phyloP scores from a whole-genome alignment of 1,140 invertebrate genomes.

The Plutomurus gul region DNA sequence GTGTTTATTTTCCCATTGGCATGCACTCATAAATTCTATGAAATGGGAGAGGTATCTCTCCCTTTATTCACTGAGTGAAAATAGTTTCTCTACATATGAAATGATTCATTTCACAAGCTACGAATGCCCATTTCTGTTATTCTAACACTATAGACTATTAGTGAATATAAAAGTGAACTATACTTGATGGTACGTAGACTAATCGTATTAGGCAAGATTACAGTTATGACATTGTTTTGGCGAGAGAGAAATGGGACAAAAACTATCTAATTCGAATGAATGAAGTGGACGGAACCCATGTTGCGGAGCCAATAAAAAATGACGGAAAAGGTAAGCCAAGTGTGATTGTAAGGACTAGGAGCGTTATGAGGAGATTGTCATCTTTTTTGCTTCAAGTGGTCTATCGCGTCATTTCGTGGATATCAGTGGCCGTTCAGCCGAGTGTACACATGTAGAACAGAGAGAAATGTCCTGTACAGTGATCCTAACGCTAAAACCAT shows the following conservation, averaged over 20 bases:
- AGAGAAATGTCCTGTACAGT: too few relatives aligned
- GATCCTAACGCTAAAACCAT: not conserved
- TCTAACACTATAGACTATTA: too few relatives aligned
- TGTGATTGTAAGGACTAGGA: not conserved
- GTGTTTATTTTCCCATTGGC: not conserved
- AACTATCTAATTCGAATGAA: not conserved
- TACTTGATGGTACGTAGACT: too few relatives aligned
- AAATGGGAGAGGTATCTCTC: not conserved
- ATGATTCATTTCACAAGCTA: too few relatives aligned
- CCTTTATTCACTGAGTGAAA: too few relatives aligned
- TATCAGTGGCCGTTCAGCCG: not conserved
- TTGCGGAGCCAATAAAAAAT: not conserved
- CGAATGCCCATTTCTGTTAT: too few relatives aligned
- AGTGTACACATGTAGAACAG: conserved; percentile 1
- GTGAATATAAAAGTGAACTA: too few relatives aligned
- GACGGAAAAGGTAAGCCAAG: conserved; percentile 2
- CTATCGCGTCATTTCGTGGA: not conserved
- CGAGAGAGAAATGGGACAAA: not conserved
- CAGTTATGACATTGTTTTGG: not conserved
- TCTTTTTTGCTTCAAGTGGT: not conserved
- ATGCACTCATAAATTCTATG: not conserved
- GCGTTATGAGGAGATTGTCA: not conserved
- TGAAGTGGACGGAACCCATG: not conserved
- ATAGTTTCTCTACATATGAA: too few relatives aligned
- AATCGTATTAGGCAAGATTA: too few relatives aligned